Evolutionary conservation across 2,797 vertebrate genomes (phyloP).

Genomic region (Aplochiton taeniatus): DNA sequence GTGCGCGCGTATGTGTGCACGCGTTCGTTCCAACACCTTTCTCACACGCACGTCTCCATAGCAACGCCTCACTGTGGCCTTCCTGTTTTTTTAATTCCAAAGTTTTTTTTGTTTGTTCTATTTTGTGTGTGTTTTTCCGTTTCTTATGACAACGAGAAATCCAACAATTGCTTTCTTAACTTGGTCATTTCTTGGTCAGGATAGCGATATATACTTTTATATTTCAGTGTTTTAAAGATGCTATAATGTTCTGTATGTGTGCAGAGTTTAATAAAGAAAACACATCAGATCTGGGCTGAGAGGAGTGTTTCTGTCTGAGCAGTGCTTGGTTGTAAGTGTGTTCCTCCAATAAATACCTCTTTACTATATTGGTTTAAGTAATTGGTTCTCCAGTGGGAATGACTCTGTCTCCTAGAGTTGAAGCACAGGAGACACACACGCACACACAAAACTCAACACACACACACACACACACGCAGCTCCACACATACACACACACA

Average conservation of each 20-base stretch:
- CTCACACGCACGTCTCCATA: slow-evolving; percentile 67
- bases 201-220: slow-evolving; percentile 83
- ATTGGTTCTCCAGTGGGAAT: slow-evolving; percentile 29
- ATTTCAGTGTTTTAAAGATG: slow-evolving; percentile 83
- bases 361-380: slow-evolving; percentile 48
- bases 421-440: neutral
- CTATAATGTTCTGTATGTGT: slow-evolving; percentile 74
- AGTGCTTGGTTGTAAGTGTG: slow-evolving; percentile 6
- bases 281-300: too few relatives aligned
- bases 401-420: slow-evolving; percentile 28
- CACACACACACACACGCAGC: neutral
- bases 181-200: slow-evolving; percentile 75
- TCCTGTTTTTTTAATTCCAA: slow-evolving; percentile 55
- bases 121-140: slow-evolving; percentile 50
- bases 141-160: slow-evolving; percentile 67
- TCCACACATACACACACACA: slow-evolving; percentile 2
- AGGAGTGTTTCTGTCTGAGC: neutral
- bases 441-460: too few relatives aligned
- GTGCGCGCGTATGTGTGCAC: slow-evolving; percentile 45
- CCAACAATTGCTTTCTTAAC: slow-evolving; percentile 71
- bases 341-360: slow-evolving; percentile 28
- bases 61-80: slow-evolving; percentile 78
- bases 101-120: slow-evolving; percentile 42
- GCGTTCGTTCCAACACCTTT: slow-evolving; percentile 49
- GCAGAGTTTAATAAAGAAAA: slow-evolving; percentile 56